These are phyloP conservation scores for Morpho helenor DNA, from an alignment of 2,888 invertebrate genomes.

Conservation along the genomic window DNA sequence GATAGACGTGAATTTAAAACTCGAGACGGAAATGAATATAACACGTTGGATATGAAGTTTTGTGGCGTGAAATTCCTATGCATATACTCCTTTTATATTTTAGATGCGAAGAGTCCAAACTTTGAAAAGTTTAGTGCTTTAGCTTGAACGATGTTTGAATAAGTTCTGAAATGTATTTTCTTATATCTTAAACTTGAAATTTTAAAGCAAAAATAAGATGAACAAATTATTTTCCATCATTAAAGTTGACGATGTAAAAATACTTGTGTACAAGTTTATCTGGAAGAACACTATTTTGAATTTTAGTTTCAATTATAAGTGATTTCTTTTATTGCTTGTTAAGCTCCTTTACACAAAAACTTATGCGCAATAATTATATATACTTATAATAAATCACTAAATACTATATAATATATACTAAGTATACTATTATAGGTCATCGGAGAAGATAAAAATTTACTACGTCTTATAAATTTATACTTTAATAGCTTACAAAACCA, in stretches of 20 bases:
- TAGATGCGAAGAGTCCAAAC: neutral
- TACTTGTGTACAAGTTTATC: no score
- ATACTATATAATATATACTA: neutral
- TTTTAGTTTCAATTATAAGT: no score
- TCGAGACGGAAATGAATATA: constrained; percentile 19
- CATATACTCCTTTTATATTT: constrained; percentile 2
- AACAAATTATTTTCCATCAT: no score
- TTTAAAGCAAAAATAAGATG: no score
- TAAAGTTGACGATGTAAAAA: no score
- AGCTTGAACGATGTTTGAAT: neutral
- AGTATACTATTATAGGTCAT: neutral
- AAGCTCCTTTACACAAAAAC: no score
- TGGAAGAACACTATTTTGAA: no score
- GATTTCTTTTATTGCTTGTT: no score
- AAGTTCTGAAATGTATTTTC: no score
- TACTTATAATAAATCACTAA: neutral
- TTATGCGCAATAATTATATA: no score
- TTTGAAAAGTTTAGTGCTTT: constrained; percentile 8
- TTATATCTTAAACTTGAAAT: no score
- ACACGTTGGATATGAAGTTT: constrained; percentile 12
- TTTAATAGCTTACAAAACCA: constrained; percentile 2
- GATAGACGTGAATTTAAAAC: constrained; percentile 26
- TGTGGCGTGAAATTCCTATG: constrained; percentile 7
- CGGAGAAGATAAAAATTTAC: no score
- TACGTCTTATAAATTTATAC: neutral